phyloP scores from a whole-genome alignment of 2,113 vertebrate genomes.

The Corvus moneduloides region DNA sequence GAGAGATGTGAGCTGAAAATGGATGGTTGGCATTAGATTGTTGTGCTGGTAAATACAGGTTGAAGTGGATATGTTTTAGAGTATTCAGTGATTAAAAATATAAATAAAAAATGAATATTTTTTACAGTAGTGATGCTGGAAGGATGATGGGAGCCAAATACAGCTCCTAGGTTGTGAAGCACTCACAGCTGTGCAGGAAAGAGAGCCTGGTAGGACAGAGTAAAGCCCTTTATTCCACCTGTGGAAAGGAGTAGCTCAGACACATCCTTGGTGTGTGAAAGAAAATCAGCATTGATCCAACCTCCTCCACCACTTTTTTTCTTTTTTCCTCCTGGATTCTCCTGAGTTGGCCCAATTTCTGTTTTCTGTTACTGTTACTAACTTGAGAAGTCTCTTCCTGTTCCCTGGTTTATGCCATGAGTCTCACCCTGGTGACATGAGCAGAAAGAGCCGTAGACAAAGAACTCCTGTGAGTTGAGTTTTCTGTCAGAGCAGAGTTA shows the following conservation, averaged over 20 bases:
- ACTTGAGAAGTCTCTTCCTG: neutral
- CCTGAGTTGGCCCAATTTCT: neutral
- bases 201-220: neutral
- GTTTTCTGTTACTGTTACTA: neutral
- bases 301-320: neutral
- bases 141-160: neutral
- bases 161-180: neutral
- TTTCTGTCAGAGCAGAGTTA: neutral
- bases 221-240: neutral
- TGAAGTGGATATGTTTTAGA: neutral
- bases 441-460: neutral
- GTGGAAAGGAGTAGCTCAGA: neutral
- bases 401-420: neutral
- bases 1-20: conserved; percentile 70
- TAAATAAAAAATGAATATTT: neutral
- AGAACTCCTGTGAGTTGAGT: neutral
- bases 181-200: neutral
- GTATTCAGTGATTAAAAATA: neutral
- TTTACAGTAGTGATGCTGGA: neutral
- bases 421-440: neutral
- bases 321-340: neutral
- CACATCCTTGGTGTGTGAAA: neutral
- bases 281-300: neutral
- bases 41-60: neutral
- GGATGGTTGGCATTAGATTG: neutral